Evolutionary conservation across 1,140 invertebrate genomes (phyloP).

Genomic region (Berghia stephanieae): DNA sequence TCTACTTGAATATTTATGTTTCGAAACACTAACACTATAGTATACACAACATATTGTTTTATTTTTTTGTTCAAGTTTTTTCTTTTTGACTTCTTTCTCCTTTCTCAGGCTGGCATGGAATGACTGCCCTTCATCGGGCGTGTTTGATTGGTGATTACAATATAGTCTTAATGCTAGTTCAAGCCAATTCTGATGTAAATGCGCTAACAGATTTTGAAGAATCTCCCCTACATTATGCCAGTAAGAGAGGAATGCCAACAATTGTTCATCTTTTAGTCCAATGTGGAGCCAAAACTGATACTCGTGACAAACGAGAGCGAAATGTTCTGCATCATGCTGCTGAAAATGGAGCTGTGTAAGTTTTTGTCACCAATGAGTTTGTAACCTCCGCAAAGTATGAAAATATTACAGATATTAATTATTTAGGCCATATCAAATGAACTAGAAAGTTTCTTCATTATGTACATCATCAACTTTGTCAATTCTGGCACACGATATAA

Average conservation of each 20-base stretch:
- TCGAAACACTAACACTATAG: too few relatives aligned
- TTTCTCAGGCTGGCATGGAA: conserved; percentile 61
- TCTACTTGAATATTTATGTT: too few relatives aligned
- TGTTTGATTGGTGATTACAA: conserved; percentile 52
- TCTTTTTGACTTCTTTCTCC: conserved; percentile 12
- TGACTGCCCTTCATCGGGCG: conserved; percentile 58
- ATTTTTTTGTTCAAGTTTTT: too few relatives aligned
- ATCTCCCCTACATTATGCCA: conserved; percentile 59
- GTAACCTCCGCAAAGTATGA: too few relatives aligned
- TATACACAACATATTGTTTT: too few relatives aligned
- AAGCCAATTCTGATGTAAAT: conserved; percentile 56
- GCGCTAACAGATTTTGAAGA: conserved; percentile 55
- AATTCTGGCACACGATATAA: too few relatives aligned
- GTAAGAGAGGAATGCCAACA: conserved; percentile 51
- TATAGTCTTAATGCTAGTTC: conserved; percentile 49
- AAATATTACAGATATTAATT: too few relatives aligned
- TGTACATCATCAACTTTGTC: too few relatives aligned
- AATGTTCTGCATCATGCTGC: conserved; percentile 55
- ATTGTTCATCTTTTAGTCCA: conserved; percentile 53
- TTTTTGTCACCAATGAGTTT: too few relatives aligned
- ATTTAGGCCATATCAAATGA: too few relatives aligned
- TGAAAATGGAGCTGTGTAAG: conserved; percentile 61
- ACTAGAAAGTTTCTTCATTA: too few relatives aligned
- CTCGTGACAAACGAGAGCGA: conserved; percentile 50
- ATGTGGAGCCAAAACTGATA: conserved; percentile 46